Evolutionary conservation across 2,113 vertebrate species (phyloP).

Genomic region (Cygnus buccinator): DNA sequence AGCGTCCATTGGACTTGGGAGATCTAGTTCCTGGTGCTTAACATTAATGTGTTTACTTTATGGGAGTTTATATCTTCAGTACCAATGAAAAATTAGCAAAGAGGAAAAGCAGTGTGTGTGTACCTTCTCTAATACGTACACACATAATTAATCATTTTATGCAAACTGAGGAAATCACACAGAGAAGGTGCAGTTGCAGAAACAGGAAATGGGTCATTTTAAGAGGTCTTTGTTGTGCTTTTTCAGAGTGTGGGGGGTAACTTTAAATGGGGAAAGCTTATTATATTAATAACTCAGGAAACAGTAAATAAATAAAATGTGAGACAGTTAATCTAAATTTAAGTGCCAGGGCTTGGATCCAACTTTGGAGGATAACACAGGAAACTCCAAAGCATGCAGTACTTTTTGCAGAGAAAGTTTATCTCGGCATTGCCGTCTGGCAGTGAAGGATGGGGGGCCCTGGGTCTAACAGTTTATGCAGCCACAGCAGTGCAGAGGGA

Average conservation of each 20-base stretch:
- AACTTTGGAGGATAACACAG: conserved; percentile 7
- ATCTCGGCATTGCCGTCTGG: not conserved
- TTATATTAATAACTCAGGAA: conserved; percentile 33
- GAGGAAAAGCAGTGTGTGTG: not conserved
- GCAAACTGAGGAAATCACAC: not conserved
- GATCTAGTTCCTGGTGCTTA: not conserved
- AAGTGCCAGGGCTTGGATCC: conserved; percentile 30
- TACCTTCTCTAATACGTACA: not conserved
- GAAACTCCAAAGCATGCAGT: not conserved
- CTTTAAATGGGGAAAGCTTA: not conserved
- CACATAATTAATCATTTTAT: conserved; percentile 35
- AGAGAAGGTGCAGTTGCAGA: conserved; percentile 25
- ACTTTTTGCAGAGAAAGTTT: not conserved
- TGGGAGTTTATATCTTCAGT: not conserved
- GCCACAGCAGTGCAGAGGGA: not conserved
- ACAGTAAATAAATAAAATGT: conserved; percentile 31
- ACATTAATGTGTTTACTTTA: conserved; percentile 10
- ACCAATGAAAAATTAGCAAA: not conserved
- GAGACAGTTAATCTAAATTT: conserved; percentile 32
- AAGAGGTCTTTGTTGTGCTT: conserved; percentile 33
- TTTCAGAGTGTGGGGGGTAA: not conserved
- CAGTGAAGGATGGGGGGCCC: not conserved
- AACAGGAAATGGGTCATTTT: conserved; percentile 38
- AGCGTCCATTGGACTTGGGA: not conserved
- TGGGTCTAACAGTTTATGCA: not conserved